Conservation (phyloP, 1,140 invertebrate genomes). For the Pseudomyrmex concolor region DNA sequence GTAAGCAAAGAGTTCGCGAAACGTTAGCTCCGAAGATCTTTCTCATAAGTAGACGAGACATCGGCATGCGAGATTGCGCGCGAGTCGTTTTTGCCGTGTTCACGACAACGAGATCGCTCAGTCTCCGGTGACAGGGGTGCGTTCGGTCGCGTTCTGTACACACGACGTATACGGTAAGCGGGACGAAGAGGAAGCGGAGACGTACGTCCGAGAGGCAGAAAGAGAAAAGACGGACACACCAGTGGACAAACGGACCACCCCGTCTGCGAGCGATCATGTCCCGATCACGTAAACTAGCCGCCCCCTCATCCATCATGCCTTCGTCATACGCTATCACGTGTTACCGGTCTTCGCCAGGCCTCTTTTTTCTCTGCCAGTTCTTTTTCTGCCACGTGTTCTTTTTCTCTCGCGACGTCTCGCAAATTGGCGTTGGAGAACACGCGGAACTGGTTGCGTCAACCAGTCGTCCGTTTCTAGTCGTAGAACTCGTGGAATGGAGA, state of each 20-base stretch:
- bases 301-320: conserved; percentile 85
- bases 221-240: conserved; percentile 68
- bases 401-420: conserved; percentile 43
- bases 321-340: conserved; percentile 77
- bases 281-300: conserved; percentile 85
- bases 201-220: conserved; percentile 58
- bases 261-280: conserved; percentile 82
- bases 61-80: conserved; percentile 43
- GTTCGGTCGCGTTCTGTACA: conserved; percentile 44
- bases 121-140: conserved; percentile 79
- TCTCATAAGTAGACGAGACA: conserved; percentile 62
- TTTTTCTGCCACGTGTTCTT: conserved; percentile 21
- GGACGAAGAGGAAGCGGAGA: conserved; percentile 36
- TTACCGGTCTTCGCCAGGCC: conserved; percentile 60
- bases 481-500: neutral
- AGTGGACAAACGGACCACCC: conserved; percentile 82
- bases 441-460: conserved; percentile 45
- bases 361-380: conserved; percentile 19
- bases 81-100: conserved; percentile 68
- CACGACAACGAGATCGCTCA: conserved; percentile 83
- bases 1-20: neutral
- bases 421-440: conserved; percentile 66
- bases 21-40: conserved; percentile 25
- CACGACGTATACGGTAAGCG: conserved; percentile 29
- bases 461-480: conserved; percentile 18